Base-by-base conservation (phyloP, 2,888 invertebrate genomes). In the Augochlorella aurata region DNA sequence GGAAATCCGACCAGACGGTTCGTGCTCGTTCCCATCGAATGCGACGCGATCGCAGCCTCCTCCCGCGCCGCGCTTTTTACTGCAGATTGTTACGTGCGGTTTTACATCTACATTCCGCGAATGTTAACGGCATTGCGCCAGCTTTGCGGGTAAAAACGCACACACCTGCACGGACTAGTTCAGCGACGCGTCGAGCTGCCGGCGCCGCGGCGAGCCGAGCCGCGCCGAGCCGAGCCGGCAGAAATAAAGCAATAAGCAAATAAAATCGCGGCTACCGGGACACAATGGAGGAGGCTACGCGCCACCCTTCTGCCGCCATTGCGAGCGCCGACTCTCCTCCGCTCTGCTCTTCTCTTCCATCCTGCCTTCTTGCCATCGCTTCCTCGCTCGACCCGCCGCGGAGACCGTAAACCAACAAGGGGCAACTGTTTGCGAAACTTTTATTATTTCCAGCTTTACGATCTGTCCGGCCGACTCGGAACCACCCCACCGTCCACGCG, bases 351-450 rank as follows among this genome's bases (percentile, higher is more conserved):
- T 54, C 7, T 38, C 24, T 54, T 54, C 7, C n/a, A 18, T 16
- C 38, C 1, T 61, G 1, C 3, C 29, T 63, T 44, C 38, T 68
- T 29, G 65, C 45, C 65, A 24, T 24, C 38, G 52, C 38, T 38
- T 38, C 38, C 38, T 54, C 89, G 18, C 89, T 87, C 85, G 54
- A 45, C 54, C 12, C 44, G 54, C 54, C 87, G 86, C 78, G 82
- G 3, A 18, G 74, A 84, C 83, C 87, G 74, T 92, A 91, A 92
- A 91, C 87, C 70, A 70, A 66, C 87, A 85, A 86, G 86, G 85
- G 84, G 88, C 88, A 88, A 86, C 90, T 90, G 89, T 92, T 92
- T 88, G 88, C 92, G 90, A 92, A 92, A 92, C 88, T 92, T 92
- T 92, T 92, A 92, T 92, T 82, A 89, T 87, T 90, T 84, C 84